Conservation (phyloP, 2,797 vertebrate genomes). For the Phoxinus dragarum region DNA sequence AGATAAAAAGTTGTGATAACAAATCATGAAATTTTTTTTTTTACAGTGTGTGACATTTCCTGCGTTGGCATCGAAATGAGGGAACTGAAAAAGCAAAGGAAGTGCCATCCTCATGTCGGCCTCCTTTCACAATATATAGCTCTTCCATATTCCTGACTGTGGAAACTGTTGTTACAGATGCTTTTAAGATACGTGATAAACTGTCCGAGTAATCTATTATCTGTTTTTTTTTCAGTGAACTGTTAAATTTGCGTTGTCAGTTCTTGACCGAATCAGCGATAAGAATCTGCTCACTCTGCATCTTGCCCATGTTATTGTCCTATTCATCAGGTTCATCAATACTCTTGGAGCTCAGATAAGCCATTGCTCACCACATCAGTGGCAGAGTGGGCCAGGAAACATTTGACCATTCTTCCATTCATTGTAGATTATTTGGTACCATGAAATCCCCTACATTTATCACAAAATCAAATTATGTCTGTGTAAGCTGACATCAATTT, state of each 20-base stretch:
- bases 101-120: too few relatives aligned
- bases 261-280: not conserved
- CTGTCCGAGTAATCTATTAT: not conserved
- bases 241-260: not conserved
- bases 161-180: not conserved
- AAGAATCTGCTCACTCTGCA: not conserved
- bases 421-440: not conserved
- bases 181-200: not conserved
- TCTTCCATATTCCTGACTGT: not conserved
- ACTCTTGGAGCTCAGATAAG: not conserved
- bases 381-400: not conserved
- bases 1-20: too few relatives aligned
- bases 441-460: not conserved
- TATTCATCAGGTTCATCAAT: not conserved
- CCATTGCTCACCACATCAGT: not conserved
- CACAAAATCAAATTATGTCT: not conserved
- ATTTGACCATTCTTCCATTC: not conserved
- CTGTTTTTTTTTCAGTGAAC: not conserved
- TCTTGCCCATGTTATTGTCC: slow-evolving; percentile 25
- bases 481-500: not conserved
- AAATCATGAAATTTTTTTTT: too few relatives aligned
- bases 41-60: too few relatives aligned
- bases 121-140: too few relatives aligned
- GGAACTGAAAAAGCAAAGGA: too few relatives aligned
- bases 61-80: too few relatives aligned